Evolutionary conservation across 2,888 invertebrate species (phyloP).

Genomic region (Xestobium rufovillosum): DNA sequence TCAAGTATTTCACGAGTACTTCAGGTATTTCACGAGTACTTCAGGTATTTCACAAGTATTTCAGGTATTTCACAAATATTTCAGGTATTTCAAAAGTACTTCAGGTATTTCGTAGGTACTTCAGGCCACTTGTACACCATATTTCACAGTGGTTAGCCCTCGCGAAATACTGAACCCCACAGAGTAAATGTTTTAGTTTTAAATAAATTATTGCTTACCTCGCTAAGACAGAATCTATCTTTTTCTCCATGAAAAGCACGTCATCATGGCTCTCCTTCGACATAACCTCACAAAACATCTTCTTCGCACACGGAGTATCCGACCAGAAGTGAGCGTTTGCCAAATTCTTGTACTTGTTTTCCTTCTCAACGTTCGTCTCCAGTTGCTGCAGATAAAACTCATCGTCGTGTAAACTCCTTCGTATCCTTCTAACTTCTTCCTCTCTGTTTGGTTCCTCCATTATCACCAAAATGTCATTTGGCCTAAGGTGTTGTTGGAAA

Average conservation of each 20-base stretch:
- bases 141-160: too few relatives aligned
- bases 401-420: constrained; percentile 34
- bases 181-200: too few relatives aligned
- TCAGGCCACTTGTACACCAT: too few relatives aligned
- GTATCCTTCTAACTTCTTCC: constrained; percentile 22
- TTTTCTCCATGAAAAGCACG: constrained; percentile 69
- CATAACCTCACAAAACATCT: constrained; percentile 69
- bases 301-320: constrained; percentile 70
- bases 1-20: too few relatives aligned
- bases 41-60: too few relatives aligned
- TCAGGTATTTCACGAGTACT: too few relatives aligned
- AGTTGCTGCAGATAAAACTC: constrained; percentile 38
- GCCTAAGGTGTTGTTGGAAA: constrained; percentile 23
- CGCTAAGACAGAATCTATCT: constrained; percentile 64
- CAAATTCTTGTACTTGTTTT: constrained; percentile 29
- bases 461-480: constrained; percentile 34
- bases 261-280: constrained; percentile 62
- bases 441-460: constrained; percentile 27
- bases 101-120: too few relatives aligned
- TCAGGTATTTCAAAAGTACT: too few relatives aligned
- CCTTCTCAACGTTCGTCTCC: constrained; percentile 33
- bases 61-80: too few relatives aligned
- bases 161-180: too few relatives aligned
- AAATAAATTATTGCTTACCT: constrained; percentile 53
- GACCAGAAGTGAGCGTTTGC: constrained; percentile 52